These are phyloP conservation scores for Lucifuga dentata DNA, from an alignment of 2,113 vertebrate species.

Conservation along the genomic window DNA sequence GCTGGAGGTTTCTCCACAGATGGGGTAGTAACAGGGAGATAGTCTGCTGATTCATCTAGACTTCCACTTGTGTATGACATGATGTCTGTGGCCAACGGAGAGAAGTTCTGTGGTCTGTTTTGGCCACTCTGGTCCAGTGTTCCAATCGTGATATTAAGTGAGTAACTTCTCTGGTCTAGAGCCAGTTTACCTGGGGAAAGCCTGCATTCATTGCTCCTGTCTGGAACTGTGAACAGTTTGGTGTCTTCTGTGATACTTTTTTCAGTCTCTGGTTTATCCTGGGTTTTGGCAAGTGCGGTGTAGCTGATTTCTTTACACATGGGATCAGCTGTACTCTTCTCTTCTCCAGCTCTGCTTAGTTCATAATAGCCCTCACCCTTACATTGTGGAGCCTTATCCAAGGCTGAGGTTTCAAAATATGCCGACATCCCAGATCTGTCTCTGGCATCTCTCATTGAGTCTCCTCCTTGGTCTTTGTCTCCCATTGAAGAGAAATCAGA, in stretches of 20 bases:
- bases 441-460: slow-evolving; percentile 72
- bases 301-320: slow-evolving; percentile 86
- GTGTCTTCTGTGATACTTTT: slow-evolving; percentile 85
- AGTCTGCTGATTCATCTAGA: slow-evolving; percentile 92
- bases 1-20: slow-evolving; percentile 88
- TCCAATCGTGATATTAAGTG: slow-evolving; percentile 96
- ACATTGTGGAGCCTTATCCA: slow-evolving; percentile 77
- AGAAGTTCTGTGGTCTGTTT: slow-evolving; percentile 89
- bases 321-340: slow-evolving; percentile 66
- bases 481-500: slow-evolving; percentile 58
- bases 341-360: slow-evolving; percentile 89
- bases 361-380: slow-evolving; percentile 94
- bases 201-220: slow-evolving; percentile 90
- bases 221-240: slow-evolving; percentile 81
- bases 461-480: slow-evolving; percentile 62
- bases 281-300: slow-evolving; percentile 86
- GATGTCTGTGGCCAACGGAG: slow-evolving; percentile 96
- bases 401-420: slow-evolving; percentile 97
- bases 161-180: slow-evolving; percentile 98
- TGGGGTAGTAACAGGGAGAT: slow-evolving; percentile 93
- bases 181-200: slow-evolving; percentile 96
- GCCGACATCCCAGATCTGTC: slow-evolving; percentile 97
- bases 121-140: slow-evolving; percentile 91
- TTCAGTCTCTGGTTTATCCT: slow-evolving; percentile 81
- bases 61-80: slow-evolving; percentile 95